A percentile compares a stretch with the other conserved stretches of the same genome.
These are phyloP conservation scores for Proteles cristata DNA, from an alignment of 2,113 vertebrate genomes.

Conservation along the genomic window DNA sequence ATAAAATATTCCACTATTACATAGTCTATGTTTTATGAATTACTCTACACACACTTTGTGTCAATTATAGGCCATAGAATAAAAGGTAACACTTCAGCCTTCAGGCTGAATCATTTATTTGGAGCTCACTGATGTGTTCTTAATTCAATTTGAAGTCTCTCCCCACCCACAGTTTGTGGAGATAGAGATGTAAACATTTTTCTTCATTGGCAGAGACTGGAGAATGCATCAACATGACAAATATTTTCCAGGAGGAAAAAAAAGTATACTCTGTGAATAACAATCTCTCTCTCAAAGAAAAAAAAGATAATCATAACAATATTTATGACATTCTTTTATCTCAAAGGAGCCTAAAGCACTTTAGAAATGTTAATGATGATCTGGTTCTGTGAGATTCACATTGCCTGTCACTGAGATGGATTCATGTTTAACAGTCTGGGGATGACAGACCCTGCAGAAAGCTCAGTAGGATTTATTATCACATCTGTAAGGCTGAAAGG, in stretches of 20 bases:
- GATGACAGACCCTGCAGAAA: background rate
- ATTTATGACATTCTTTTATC: constrained; percentile 48
- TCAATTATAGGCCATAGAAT: constrained; percentile 79
- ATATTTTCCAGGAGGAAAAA: constrained; percentile 28
- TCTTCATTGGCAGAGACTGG: constrained; percentile 59
- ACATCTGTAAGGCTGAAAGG: background rate
- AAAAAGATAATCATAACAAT: constrained; percentile 1
- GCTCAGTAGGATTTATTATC: constrained; percentile 7
- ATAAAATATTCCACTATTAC: constrained; percentile 72
- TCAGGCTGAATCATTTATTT: constrained; percentile 79
- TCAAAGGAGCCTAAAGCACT: background rate
- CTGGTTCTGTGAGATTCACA: background rate
- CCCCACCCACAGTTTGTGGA: constrained; percentile 57
- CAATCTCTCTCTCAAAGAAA: background rate
- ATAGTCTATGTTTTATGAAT: constrained; percentile 81
- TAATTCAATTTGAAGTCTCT: constrained; percentile 76
- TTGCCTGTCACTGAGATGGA: background rate
- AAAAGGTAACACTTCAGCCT: constrained; percentile 78
- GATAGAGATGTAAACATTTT: constrained; percentile 60
- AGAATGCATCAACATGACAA: constrained; percentile 68
- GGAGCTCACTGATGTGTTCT: constrained; percentile 70
- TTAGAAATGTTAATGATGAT: constrained; percentile 38
- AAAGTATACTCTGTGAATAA: constrained; percentile 7
- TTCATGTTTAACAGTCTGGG: constrained; percentile 16
- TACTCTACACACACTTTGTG: constrained; percentile 61